Percentiles rank a stretch among this genome's conserved stretches.
These are phyloP conservation scores for Enteromius anoplus DNA, from an alignment of 2,797 vertebrate genomes.

Conservation along the genomic window DNA sequence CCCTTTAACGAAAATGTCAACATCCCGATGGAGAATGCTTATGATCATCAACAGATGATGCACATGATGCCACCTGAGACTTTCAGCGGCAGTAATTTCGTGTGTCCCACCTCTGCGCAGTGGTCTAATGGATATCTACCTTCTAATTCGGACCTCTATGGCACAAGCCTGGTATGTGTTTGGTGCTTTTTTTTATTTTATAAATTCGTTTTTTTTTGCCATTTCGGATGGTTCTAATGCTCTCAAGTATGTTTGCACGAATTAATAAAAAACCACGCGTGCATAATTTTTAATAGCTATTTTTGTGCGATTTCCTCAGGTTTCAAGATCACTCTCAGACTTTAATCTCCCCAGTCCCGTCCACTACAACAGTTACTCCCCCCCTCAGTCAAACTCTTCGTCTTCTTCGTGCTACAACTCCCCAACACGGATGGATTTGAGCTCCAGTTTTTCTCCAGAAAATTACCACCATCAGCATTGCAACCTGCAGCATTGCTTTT, in stretches of 20 bases:
- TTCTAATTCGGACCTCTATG: slow-evolving; percentile 78
- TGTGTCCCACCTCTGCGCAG: slow-evolving; percentile 62
- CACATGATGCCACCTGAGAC: slow-evolving; percentile 76
- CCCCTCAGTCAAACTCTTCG: slow-evolving; percentile 80
- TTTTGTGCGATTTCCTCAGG: slow-evolving; percentile 68
- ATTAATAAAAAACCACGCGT: not conserved
- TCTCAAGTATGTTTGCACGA: not conserved
- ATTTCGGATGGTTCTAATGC: not conserved
- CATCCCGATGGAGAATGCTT: slow-evolving; percentile 72
- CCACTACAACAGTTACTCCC: slow-evolving; percentile 82
- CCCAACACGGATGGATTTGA: slow-evolving; percentile 78
- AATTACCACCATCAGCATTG: slow-evolving; percentile 76
- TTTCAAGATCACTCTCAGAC: slow-evolving; percentile 76
- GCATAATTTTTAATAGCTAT: not conserved
- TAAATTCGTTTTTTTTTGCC: not conserved
- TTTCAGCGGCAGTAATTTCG: slow-evolving; percentile 60
- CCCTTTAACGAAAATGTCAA: slow-evolving; percentile 72
- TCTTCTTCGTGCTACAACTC: slow-evolving; percentile 80
- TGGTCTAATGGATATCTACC: slow-evolving; percentile 77
- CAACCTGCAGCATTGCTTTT: slow-evolving; percentile 70
- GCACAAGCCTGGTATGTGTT: slow-evolving; percentile 82
- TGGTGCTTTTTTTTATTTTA: not conserved
- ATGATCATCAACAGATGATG: slow-evolving; percentile 77
- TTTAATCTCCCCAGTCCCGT: slow-evolving; percentile 78
- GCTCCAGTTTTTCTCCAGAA: slow-evolving; percentile 69